Evolutionary conservation across 2,797 vertebrate genomes (phyloP), one percentile per base, ranked within the genome.

Genomic region (Sciurus vulgaris): DNA sequence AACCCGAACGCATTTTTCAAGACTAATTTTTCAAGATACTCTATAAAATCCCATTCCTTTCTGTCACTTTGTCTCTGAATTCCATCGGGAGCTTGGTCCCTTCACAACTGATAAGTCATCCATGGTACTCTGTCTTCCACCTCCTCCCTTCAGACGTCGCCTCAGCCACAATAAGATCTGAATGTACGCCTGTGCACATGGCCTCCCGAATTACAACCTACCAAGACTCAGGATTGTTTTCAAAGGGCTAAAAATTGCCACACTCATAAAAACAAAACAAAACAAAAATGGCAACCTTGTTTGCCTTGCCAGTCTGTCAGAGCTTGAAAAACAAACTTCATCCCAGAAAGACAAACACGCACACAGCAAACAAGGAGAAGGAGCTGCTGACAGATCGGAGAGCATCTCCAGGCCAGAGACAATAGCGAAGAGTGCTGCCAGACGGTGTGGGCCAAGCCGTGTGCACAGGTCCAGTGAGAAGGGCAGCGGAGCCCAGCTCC

Each of bases 261-360:
- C 74, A 59, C 74, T 94, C 91, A n/a, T 84, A 89, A 76, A 81
- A 96, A 88, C 86, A 96, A 96, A 97, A 97, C 96, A 97, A 97
- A 97, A 96, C 96, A 97, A 97, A 97, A 97, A 97, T 96, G 96
- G 96, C 97, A 97, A 94, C 97, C 97, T 94, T 97, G 96, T 97
- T 97, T 97, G 97, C 92, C 95, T 97, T 96, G 96, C 97, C 97
- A 97, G 97, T 96, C 97, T 97, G 97, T 97, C 97, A 96, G 96
- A 97, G 97, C 97, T 96, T 93, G 92, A 95, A 94, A 97, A 97
- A 97, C 96, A 97, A 97, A 97, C 97, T 96, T 91, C 94, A 96
- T 96, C 95, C 88, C 95, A 86, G 47, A 98, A 95, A 96, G 51
- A 26, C 70, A 88, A 17, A 93, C 20, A 94, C 47, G 91, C 84